Evolutionary conservation across 2,113 vertebrate genomes (phyloP).

Genomic region (Candoia aspera): DNA sequence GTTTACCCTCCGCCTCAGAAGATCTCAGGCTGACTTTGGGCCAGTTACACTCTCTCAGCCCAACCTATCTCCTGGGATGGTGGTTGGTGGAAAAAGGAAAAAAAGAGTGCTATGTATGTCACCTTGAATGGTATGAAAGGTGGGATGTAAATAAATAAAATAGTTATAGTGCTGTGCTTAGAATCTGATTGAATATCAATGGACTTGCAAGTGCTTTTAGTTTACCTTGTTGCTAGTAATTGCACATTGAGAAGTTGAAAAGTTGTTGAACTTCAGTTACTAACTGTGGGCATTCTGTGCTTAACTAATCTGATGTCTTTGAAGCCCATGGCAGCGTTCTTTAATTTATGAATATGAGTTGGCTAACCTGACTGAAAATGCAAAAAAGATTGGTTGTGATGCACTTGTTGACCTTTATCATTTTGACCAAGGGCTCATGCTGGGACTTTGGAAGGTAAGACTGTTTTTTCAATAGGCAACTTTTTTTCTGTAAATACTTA

Average conservation of each 20-base stretch:
- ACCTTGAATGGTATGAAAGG: background rate
- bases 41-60: background rate
- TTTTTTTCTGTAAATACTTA: accelerated
- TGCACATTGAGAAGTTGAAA: background rate
- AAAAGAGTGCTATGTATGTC: background rate
- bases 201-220: background rate
- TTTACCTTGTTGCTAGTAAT: background rate
- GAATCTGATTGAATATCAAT: background rate
- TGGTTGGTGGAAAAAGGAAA: background rate
- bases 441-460: slow-evolving; percentile 87
- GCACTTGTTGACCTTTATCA: slow-evolving; percentile 73
- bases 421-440: slow-evolving; percentile 75
- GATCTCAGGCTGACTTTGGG: background rate
- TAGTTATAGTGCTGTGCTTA: background rate
- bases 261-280: background rate
- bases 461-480: background rate
- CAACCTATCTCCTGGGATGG: background rate
- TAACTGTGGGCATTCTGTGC: background rate
- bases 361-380: slow-evolving; percentile 54
- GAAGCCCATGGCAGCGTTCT: slow-evolving; percentile 76
- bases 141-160: background rate
- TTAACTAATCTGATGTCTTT: slow-evolving; percentile 40
- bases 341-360: slow-evolving; percentile 77
- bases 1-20: background rate
- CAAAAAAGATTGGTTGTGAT: slow-evolving; percentile 74